A percentile compares a stretch with the other conserved stretches of the same genome.
These are phyloP conservation scores for Mormyrus lacerda DNA, from an alignment of 2,113 vertebrate genomes.

Conservation along the genomic window DNA sequence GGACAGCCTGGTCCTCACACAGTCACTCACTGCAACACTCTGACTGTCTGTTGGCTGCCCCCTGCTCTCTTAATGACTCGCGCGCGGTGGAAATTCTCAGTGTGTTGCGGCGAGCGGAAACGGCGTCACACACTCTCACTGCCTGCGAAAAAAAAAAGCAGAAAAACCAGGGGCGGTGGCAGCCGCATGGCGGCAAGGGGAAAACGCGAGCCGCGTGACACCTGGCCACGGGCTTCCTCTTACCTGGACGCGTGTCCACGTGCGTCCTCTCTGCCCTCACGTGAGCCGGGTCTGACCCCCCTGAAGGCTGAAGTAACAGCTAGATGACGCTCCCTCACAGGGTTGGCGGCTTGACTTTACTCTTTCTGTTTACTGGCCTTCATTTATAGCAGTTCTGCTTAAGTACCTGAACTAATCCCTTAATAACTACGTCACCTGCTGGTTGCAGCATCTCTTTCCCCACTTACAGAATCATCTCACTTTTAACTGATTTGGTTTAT, in stretches of 20 bases:
- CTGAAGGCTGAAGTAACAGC: background rate
- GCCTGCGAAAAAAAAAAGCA: background rate
- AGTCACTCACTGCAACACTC: constrained; percentile 36
- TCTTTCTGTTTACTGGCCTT: background rate
- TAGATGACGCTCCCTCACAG: background rate
- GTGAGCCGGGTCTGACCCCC: background rate
- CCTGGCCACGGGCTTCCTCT: background rate
- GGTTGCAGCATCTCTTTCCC: background rate
- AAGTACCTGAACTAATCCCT: background rate
- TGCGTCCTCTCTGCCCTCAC: background rate
- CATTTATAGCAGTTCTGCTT: background rate
- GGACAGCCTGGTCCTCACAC: constrained; percentile 54
- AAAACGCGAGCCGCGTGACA: constrained; percentile 45
- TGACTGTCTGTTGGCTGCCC: background rate
- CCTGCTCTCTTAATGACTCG: constrained; percentile 52
- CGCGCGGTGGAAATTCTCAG: constrained; percentile 69
- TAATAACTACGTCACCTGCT: background rate
- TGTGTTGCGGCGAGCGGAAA: constrained; percentile 71
- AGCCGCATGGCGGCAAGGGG: constrained; percentile 31
- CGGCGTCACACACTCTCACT: constrained; percentile 63
- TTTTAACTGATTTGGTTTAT: background rate
- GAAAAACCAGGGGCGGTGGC: constrained; percentile 55
- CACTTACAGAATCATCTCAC: background rate
- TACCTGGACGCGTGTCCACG: background rate
- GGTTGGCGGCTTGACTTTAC: background rate